Conservation (phyloP, 2,113 vertebrate species). For the Ptilorrhoa leucosticta region DNA sequence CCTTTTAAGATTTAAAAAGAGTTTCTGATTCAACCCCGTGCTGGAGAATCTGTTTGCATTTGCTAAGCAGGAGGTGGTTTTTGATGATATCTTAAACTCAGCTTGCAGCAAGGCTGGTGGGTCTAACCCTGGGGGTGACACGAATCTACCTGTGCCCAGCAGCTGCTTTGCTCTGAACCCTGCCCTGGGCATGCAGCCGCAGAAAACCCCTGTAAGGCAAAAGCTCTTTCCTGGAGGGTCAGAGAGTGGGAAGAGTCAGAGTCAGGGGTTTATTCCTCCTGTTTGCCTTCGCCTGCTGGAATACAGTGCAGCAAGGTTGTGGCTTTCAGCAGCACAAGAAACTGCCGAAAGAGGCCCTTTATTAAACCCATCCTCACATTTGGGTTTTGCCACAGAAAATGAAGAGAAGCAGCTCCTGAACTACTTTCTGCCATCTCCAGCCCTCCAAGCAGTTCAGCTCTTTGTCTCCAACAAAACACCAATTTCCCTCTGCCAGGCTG, state of each 20-base stretch:
- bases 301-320: background rate
- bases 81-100: background rate
- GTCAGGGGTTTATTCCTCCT: background rate
- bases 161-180: background rate
- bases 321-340: background rate
- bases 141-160: background rate
- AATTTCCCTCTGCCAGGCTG: background rate
- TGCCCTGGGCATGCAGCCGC: background rate
- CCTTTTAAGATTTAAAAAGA: background rate
- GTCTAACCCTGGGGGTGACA: background rate
- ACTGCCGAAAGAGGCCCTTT: background rate
- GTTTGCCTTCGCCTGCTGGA: background rate
- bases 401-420: background rate
- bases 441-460: background rate
- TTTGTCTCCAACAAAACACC: background rate
- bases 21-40: background rate
- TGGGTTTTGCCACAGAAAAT: background rate
- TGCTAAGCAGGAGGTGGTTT: background rate
- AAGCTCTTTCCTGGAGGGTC: background rate
- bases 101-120: background rate
- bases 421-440: background rate
- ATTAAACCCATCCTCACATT: background rate
- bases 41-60: background rate
- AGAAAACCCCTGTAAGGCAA: background rate
- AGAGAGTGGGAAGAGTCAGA: background rate